Base-by-base conservation (phyloP, 2,888 invertebrate species). In the Thumatha senex region DNA sequence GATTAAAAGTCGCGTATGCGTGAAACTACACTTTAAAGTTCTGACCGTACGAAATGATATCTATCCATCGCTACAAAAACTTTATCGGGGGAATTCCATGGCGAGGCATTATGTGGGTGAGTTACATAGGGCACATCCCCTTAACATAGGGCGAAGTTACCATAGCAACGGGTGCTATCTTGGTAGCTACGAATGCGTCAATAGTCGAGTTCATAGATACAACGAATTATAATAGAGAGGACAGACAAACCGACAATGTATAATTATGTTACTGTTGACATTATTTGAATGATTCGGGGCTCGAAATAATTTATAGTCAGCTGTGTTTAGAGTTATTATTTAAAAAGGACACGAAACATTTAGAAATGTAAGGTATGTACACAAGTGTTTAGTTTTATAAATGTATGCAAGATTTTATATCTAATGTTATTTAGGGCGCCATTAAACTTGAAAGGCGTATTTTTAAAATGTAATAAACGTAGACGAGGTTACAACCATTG, bases 21-120 rank as follows among this genome's bases (percentile, higher is more conserved):
- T 34, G 12, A n/a, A 18, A 42, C n/a, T 42, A 4, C 3, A 43
- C 46, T 44, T 24, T 47, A 43, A 54, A 62, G 52, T 24, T 24
- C 18, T 24, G 18, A 24, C 18, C 18, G 18, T 5, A 24, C 18
- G 18, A 4, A 24, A 24, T 24, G 5, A 2, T 24, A 24, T 24
- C 18, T 24, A 24, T 24, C 3, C 2, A 24, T 24, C 47, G 65
- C 61, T 63, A 70, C 61, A 63, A 76, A 85, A 86, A 70, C 56
- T 82, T 64, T 78, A 78, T 75, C 72, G 79, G 86, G 89, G 88
- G 79, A 88, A 82, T 89, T 86, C 89, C 88, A 59, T 60, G 61
- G 72, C 54, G 78, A 70, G 70, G 78, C 78, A 83, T 84, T 82
- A 82, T 74, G 83, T 85, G 84, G 80, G 83, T 80, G 80, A 83